These are phyloP conservation scores for Holocentrus rufus DNA, from an alignment of 2,797 vertebrate genomes.

Conservation along the genomic window DNA sequence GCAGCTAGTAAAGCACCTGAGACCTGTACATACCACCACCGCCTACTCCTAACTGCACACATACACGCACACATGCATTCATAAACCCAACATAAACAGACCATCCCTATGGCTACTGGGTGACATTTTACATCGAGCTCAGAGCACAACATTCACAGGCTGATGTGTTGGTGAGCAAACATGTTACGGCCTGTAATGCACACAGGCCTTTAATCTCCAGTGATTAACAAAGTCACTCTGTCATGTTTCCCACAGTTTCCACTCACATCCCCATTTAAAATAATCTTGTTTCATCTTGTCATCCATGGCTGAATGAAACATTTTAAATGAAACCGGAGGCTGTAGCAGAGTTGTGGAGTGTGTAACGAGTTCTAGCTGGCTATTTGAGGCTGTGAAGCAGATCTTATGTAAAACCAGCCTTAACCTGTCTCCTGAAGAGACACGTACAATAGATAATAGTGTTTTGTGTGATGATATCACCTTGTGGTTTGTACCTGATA, in stretches of 20 bases:
- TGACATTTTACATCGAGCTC: constrained; percentile 38
- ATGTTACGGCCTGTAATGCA: constrained; percentile 16
- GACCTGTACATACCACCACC: constrained; percentile 24
- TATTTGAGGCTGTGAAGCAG: no score
- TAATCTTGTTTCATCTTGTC: not conserved
- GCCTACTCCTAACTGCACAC: constrained; percentile 10
- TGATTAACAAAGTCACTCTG: not conserved
- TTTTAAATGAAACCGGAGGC: not conserved
- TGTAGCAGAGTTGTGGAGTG: not conserved
- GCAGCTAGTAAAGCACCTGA: constrained; percentile 64
- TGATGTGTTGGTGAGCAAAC: constrained; percentile 24
- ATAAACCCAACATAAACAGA: constrained; percentile 26
- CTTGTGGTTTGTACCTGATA: not conserved
- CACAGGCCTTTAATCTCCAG: not conserved
- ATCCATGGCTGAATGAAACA: not conserved
- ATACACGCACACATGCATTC: not conserved
- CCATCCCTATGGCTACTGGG: constrained; percentile 33
- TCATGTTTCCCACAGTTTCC: not conserved
- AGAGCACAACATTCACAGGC: constrained; percentile 12
- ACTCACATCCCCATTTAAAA: not conserved
- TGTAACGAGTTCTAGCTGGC: not conserved
- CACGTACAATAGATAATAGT: not conserved
- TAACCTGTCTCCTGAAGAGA: not conserved
- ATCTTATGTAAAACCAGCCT: not conserved
- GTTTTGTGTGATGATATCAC: constrained; percentile 2